phyloP scores from a whole-genome alignment of 23 tunicate species.

The Ascidia mentula region DNA sequence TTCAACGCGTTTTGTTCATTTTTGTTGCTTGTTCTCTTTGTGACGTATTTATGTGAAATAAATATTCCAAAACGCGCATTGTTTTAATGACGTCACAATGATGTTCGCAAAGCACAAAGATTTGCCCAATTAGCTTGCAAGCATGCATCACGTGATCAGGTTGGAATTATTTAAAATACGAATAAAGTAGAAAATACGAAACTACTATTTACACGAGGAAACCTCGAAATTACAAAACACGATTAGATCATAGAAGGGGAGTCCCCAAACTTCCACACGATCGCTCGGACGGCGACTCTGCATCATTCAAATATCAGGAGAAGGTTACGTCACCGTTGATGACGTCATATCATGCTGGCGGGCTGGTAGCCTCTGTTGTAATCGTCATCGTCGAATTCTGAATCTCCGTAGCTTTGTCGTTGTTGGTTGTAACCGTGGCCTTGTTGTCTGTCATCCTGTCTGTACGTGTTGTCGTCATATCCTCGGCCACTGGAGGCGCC shows the following conservation, averaged over 20 bases:
- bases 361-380: slow-evolving; percentile 57
- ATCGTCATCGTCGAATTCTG: slow-evolving; percentile 48
- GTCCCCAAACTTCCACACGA: neutral
- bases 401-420: slow-evolving; percentile 36
- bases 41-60: neutral
- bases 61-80: neutral
- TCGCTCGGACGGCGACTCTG: neutral
- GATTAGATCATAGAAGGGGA: too few relatives aligned
- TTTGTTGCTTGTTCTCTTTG: neutral
- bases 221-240: neutral
- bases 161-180: neutral
- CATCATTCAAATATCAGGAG: too few relatives aligned
- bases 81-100: neutral
- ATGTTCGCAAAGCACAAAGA: too few relatives aligned
- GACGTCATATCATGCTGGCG: slow-evolving; percentile 38
- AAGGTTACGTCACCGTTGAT: neutral
- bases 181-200: neutral
- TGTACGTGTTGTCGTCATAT: slow-evolving; percentile 14
- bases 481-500: slow-evolving; percentile 1
- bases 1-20: neutral
- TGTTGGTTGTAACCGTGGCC: neutral
- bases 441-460: neutral
- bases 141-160: neutral
- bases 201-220: neutral
- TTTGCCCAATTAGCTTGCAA: neutral